phyloP scores from a whole-genome alignment of 1,140 invertebrate genomes.

The Conopomorpha cramerella region DNA sequence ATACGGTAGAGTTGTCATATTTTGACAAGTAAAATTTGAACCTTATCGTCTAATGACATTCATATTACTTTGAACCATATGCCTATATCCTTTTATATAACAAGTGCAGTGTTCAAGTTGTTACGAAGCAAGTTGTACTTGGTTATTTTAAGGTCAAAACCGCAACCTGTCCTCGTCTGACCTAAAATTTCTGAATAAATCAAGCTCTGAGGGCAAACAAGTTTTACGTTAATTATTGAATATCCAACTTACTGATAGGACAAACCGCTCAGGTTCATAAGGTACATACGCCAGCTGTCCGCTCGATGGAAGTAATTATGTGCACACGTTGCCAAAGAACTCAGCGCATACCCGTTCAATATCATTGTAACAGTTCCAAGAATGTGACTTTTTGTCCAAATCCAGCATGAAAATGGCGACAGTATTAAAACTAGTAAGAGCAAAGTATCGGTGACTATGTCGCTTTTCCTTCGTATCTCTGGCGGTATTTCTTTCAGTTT shows the following conservation, averaged over 20 bases:
- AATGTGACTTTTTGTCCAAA: conserved; percentile 31
- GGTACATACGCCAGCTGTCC: conserved; percentile 83
- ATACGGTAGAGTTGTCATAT: no score
- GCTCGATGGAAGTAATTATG: conserved; percentile 85
- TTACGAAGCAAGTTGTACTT: no score
- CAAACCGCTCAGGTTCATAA: conserved; percentile 72
- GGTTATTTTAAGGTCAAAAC: no score
- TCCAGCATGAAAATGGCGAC: conserved; percentile 57
- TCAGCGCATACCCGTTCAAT: conserved; percentile 56
- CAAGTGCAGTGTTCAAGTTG: no score
- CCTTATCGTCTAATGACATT: no score
- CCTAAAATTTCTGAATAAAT: no score
- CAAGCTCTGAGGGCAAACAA: no score
- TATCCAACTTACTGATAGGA: conserved; percentile 61
- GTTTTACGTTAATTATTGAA: no score
- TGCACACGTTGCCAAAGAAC: conserved; percentile 62
- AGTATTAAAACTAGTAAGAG: conserved; percentile 52
- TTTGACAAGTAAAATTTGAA: no score
- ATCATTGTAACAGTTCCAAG: conserved; percentile 21
- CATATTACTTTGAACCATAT: no score
- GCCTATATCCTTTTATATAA: no score
- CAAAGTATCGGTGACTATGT: conserved; percentile 61
- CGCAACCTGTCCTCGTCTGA: no score
- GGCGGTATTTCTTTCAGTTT: conserved; percentile 50
- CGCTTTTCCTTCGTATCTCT: conserved; percentile 37